Conservation (phyloP, 1,140 invertebrate genomes). For the Stegodyphus mimosarum region DNA sequence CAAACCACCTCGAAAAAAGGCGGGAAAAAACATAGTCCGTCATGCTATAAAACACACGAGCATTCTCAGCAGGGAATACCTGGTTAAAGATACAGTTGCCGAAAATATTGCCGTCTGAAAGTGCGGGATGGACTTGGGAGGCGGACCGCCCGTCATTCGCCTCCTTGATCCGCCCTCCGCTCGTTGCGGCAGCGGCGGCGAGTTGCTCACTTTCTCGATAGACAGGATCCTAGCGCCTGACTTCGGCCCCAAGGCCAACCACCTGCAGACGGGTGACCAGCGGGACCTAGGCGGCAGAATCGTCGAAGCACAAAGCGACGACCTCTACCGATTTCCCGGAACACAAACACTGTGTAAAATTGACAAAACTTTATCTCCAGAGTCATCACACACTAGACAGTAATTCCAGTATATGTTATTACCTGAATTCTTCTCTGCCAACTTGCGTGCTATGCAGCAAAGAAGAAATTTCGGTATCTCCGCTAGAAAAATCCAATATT, state of each 20-base stretch:
- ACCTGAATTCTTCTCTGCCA: no score
- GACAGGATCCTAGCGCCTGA: slow-evolving; percentile 26
- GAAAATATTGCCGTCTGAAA: background rate
- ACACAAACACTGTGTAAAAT: no score
- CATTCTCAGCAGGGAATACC: background rate
- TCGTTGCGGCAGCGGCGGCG: background rate
- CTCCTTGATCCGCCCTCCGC: background rate
- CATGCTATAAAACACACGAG: background rate
- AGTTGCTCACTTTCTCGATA: slow-evolving; percentile 10
- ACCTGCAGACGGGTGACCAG: background rate
- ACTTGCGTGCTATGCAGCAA: no score
- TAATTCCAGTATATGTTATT: no score
- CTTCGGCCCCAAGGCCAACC: slow-evolving; percentile 9
- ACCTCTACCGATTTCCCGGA: no score
- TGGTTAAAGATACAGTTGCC: background rate
- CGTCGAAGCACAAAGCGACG: background rate
- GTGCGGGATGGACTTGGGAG: background rate
- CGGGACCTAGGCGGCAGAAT: background rate
- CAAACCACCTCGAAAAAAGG: background rate
- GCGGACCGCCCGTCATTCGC: background rate
- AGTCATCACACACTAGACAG: no score
- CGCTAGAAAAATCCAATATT: no score
- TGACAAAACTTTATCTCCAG: no score
- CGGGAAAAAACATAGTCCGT: no score
- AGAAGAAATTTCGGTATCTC: no score